phyloP scores from a whole-genome alignment of 1,140 invertebrate species.

The Drosophila micromelanica region DNA sequence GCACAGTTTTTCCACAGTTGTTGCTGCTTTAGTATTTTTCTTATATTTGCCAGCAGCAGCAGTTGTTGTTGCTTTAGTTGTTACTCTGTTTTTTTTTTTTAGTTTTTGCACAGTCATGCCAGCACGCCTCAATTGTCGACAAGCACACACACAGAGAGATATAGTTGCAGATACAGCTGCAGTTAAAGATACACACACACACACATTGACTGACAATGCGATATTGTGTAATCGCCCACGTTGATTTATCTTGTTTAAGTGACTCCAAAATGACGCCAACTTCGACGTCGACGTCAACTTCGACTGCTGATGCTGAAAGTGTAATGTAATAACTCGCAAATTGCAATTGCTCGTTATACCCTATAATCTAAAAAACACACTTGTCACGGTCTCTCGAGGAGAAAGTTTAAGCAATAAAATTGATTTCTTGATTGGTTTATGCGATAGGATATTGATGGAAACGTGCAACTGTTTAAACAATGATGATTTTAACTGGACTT shows the following conservation, averaged over 20 bases:
- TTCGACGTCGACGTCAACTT: slow-evolving; percentile 23
- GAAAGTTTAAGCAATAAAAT: not conserved
- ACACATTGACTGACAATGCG: slow-evolving; percentile 41
- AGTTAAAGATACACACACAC: slow-evolving; percentile 7
- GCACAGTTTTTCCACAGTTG: slow-evolving; percentile 34
- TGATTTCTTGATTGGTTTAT: not conserved
- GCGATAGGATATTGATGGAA: no score
- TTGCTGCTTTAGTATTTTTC: slow-evolving; percentile 3
- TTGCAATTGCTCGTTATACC: slow-evolving; percentile 31
- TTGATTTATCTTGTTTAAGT: slow-evolving; percentile 82
- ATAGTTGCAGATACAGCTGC: slow-evolving; percentile 14
- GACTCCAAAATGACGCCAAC: slow-evolving; percentile 64
- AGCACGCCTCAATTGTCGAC: slow-evolving; percentile 46
- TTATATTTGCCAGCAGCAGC: slow-evolving; percentile 1
- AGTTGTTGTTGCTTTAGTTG: slow-evolving; percentile 28
- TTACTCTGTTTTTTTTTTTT: slow-evolving; percentile 41
- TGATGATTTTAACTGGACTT: no score
- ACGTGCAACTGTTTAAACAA: no score
- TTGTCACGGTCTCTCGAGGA: not conserved
- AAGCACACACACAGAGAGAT: slow-evolving; percentile 1
- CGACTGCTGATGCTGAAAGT: slow-evolving; percentile 60
- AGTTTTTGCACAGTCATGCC: slow-evolving; percentile 64
- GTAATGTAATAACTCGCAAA: slow-evolving; percentile 74
- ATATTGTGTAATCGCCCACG: slow-evolving; percentile 83
- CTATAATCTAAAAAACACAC: slow-evolving; percentile 6